Conservation (phyloP, 2,797 vertebrate species). For the Phrynocephalus guinanensis region DNA sequence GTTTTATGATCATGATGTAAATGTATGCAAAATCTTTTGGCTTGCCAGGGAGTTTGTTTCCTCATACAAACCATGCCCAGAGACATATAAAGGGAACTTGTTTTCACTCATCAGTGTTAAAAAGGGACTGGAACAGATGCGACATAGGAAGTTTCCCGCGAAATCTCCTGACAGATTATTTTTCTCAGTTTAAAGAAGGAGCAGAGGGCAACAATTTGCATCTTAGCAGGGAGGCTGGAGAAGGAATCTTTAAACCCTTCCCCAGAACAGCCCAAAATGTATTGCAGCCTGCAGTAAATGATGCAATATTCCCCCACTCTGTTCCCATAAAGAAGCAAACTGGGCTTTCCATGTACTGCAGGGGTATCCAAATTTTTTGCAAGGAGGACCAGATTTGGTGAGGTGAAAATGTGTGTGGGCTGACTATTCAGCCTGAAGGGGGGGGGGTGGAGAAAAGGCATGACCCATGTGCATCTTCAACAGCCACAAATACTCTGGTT, state of each 20-base stretch:
- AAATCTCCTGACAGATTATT: not conserved
- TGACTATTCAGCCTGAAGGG: no score
- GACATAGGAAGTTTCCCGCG: not conserved
- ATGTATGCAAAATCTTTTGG: not conserved
- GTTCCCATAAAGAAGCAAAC: not conserved
- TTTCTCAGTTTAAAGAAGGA: not conserved
- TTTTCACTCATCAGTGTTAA: no score
- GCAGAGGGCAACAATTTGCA: not conserved
- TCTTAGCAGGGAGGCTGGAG: no score
- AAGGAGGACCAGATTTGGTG: no score
- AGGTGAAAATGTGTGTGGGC: no score
- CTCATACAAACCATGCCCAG: not conserved
- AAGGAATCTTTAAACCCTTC: not conserved
- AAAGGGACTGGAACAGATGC: not conserved
- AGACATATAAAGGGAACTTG: no score
- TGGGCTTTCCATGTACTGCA: not conserved
- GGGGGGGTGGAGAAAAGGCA: no score
- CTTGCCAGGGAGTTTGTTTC: not conserved
- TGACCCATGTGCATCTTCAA: no score
- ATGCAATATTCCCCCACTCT: not conserved
- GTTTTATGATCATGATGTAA: constrained; percentile 7
- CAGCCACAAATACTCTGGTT: no score
- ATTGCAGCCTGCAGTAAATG: not conserved
- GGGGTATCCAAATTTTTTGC: no score
- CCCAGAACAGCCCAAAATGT: not conserved